Conservation (phyloP, 2,797 vertebrate species). For the Podarcis siculus region DNA sequence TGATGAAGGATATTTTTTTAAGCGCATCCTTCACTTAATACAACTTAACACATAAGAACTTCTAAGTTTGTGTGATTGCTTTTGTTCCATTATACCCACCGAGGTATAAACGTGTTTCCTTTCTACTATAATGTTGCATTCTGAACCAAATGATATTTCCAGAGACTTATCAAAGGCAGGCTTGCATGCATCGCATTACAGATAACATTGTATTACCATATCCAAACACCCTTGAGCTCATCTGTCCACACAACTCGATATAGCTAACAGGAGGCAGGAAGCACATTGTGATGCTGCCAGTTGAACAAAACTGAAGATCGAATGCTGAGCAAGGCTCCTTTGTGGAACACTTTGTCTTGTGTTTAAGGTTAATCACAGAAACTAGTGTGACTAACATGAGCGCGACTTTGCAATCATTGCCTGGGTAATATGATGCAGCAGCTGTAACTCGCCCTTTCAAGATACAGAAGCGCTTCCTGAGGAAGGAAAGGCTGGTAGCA, state of each 20-base stretch:
- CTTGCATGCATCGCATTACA: not conserved
- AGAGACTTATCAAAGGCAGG: not conserved
- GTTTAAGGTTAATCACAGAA: slow-evolving; percentile 14
- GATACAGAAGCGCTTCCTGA: slow-evolving; percentile 18
- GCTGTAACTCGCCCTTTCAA: slow-evolving; percentile 21
- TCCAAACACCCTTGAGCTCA: not conserved
- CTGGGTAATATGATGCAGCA: slow-evolving; percentile 5
- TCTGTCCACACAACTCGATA: fast-evolving
- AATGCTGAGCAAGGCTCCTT: not conserved
- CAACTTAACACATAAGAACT: not conserved
- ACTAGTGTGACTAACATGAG: not conserved
- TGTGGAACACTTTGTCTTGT: not conserved
- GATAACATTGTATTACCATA: not conserved
- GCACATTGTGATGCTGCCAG: fast-evolving
- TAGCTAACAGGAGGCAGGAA: not conserved
- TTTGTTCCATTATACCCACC: not conserved
- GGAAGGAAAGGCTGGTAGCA: not conserved
- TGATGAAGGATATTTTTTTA: not conserved
- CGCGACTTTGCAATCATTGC: slow-evolving; percentile 1
- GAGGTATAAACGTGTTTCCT: not conserved
- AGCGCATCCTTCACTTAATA: not conserved
- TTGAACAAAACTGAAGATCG: not conserved
- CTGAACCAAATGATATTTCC: not conserved
- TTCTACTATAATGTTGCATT: not conserved
- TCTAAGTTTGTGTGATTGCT: not conserved